A percentile compares a stretch with the other conserved stretches of the same genome.
These are phyloP conservation scores for Pecten maximus DNA, from an alignment of 2,888 invertebrate species.

Conservation along the genomic window DNA sequence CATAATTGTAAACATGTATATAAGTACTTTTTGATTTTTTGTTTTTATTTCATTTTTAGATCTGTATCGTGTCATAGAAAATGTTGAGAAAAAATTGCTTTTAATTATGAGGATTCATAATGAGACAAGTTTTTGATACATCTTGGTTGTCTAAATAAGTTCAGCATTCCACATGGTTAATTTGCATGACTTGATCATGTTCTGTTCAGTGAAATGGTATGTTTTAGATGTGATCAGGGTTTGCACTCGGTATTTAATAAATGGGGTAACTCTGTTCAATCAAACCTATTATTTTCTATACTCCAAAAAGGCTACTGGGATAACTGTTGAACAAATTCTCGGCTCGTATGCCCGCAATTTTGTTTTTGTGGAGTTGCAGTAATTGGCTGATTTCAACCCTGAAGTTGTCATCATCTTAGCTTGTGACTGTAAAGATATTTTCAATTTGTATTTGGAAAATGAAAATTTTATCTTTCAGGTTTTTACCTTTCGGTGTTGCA, in stretches of 20 bases:
- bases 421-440: neutral
- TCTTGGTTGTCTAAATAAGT: neutral
- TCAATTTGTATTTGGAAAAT: neutral
- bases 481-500: neutral
- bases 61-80: constrained; percentile 9
- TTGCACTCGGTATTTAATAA: no score
- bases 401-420: neutral
- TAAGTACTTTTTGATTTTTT: neutral
- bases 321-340: no score
- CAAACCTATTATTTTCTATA: no score
- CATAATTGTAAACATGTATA: constrained; percentile 20
- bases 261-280: no score
- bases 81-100: neutral
- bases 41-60: constrained; percentile 24
- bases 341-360: no score
- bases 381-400: neutral
- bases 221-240: no score
- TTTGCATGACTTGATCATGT: neutral
- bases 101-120: neutral
- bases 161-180: neutral
- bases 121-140: neutral
- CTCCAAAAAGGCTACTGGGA: no score
- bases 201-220: neutral
- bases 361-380: neutral
- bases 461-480: neutral